These are phyloP conservation scores for Apis mellifera DNA, from an alignment of 1,140 invertebrate species.

Conservation along the genomic window DNA sequence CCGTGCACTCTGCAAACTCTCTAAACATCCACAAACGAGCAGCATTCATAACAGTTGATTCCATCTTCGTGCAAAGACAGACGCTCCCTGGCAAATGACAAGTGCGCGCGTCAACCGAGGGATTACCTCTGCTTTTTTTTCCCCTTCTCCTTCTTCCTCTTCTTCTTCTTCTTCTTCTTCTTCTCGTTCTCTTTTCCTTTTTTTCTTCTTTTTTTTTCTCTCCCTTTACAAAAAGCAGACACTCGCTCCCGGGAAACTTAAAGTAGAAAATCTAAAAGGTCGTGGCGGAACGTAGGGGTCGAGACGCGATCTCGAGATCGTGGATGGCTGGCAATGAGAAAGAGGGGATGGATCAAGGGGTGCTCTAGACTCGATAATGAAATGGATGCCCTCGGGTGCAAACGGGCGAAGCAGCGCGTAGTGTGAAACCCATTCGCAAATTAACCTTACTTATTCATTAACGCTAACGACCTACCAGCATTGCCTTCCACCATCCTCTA, in stretches of 20 bases:
- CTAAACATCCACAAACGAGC: constrained; percentile 48
- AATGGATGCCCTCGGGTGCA: constrained; percentile 74
- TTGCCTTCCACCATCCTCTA: constrained; percentile 40
- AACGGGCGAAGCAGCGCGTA: constrained; percentile 54
- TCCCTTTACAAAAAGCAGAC: constrained; percentile 24
- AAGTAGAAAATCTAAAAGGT: constrained; percentile 27
- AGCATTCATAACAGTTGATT: constrained; percentile 43
- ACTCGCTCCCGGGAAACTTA: constrained; percentile 15
- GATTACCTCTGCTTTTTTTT: neutral
- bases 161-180: too few relatives aligned
- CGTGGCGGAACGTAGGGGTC: constrained; percentile 9
- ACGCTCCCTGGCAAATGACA: constrained; percentile 14
- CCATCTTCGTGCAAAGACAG: constrained; percentile 16
- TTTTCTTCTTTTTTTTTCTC: too few relatives aligned
- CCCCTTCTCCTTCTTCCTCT: fast-evolving
- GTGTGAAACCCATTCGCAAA: constrained; percentile 77
- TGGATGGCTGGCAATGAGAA: constrained; percentile 3
- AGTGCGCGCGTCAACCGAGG: constrained; percentile 32
- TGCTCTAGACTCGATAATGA: constrained; percentile 74
- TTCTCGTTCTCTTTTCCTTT: too few relatives aligned
- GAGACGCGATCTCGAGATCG: constrained; percentile 9
- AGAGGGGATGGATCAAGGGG: constrained; percentile 33
- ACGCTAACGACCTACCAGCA: constrained; percentile 71
- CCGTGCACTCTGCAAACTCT: constrained; percentile 15
- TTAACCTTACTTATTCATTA: constrained; percentile 79